A percentile compares a stretch with the other conserved stretches of the same genome.
These are phyloP conservation scores for Drosophila prostipennis DNA, from an alignment of 2,888 invertebrate species.

Conservation along the genomic window DNA sequence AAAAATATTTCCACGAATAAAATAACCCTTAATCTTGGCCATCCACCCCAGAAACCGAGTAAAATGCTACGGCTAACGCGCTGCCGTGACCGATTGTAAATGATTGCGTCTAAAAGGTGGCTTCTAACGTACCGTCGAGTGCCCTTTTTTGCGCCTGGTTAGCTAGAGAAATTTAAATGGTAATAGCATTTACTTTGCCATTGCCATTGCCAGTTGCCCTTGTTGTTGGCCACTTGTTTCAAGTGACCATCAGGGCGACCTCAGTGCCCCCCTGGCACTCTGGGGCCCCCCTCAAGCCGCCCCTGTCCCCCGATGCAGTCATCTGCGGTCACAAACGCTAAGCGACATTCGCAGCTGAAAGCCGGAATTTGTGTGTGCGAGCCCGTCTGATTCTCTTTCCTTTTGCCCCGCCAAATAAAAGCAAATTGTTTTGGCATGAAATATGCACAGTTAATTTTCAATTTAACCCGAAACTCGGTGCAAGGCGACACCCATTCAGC, in stretches of 20 bases:
- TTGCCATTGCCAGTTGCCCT: slow-evolving; percentile 42
- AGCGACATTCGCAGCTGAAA: slow-evolving; percentile 37
- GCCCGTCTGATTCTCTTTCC: slow-evolving; percentile 9
- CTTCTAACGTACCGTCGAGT: slow-evolving; percentile 49
- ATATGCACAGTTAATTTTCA: slow-evolving; percentile 72
- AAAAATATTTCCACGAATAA: slow-evolving; percentile 10
- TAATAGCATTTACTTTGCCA: slow-evolving; percentile 67
- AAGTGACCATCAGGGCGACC: slow-evolving; percentile 54
- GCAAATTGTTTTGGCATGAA: slow-evolving; percentile 60
- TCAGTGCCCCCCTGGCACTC: slow-evolving; percentile 4
- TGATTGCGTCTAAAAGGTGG: slow-evolving; percentile 52
- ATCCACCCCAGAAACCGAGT: not conserved
- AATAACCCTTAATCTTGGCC: slow-evolving; percentile 10
- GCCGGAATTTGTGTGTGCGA: slow-evolving; percentile 22
- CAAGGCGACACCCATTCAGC: slow-evolving; percentile 23
- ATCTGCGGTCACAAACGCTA: slow-evolving; percentile 35
- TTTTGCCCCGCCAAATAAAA: slow-evolving; percentile 43
- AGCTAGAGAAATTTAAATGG: slow-evolving; percentile 70
- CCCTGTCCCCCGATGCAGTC: slow-evolving; percentile 11
- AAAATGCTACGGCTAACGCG: slow-evolving; percentile 4
- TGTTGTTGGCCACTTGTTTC: slow-evolving; percentile 54
- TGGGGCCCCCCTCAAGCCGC: not conserved
- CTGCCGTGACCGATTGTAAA: slow-evolving; percentile 31
- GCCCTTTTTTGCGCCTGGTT: slow-evolving; percentile 71
- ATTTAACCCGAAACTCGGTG: slow-evolving; percentile 44